Evolutionary conservation across 1,140 invertebrate genomes (phyloP).

Genomic region (Drosophila punjabiensis): DNA sequence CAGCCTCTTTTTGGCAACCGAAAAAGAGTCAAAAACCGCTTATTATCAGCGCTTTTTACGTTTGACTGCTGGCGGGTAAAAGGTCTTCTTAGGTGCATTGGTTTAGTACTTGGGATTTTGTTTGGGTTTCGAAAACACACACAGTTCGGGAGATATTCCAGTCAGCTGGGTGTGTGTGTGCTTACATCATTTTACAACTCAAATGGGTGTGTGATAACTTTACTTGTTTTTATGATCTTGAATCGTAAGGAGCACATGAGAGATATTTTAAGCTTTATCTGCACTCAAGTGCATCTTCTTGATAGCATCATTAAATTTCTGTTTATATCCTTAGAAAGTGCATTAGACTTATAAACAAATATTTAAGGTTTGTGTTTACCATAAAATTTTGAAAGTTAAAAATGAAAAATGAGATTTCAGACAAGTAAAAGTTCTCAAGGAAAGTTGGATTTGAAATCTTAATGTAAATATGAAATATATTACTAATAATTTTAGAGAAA

Average conservation of each 20-base stretch:
- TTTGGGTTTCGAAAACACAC: constrained; percentile 23
- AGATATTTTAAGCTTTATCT: constrained; percentile 6
- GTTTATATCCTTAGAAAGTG: not conserved
- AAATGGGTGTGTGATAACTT: constrained; percentile 11
- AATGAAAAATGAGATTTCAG: not conserved
- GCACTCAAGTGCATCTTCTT: not conserved
- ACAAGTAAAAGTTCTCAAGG: no score
- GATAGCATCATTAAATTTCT: constrained; percentile 8
- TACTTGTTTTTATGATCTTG: not conserved
- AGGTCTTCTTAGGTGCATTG: constrained; percentile 52
- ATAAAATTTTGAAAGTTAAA: not conserved
- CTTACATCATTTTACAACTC: not conserved
- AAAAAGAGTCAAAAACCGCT: constrained; percentile 64
- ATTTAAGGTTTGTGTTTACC: not conserved
- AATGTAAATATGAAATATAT: not conserved
- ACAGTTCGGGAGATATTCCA: not conserved
- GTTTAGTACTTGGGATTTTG: constrained; percentile 1
- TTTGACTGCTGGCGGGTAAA: constrained; percentile 56
- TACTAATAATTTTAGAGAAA: not conserved
- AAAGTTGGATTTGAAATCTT: no score
- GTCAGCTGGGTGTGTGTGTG: constrained; percentile 15
- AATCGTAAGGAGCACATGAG: not conserved
- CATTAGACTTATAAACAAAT: not conserved
- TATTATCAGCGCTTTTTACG: constrained; percentile 72
- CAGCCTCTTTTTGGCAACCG: constrained; percentile 58